Conservation (phyloP, 2,113 vertebrate genomes). For the Sceloporus undulatus region DNA sequence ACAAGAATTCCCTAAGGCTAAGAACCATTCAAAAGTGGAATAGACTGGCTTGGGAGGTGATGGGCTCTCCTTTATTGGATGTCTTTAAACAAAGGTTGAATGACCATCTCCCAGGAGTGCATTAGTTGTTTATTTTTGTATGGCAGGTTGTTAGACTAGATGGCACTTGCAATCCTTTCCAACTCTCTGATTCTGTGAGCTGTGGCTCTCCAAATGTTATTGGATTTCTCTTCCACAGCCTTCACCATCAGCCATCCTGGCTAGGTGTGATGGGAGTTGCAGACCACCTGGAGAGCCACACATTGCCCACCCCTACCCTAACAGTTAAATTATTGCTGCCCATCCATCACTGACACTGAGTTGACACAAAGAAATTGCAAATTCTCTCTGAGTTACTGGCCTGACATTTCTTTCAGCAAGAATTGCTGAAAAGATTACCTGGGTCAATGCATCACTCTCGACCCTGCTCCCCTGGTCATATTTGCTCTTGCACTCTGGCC, state of each 20-base stretch:
- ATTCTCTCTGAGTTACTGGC: not conserved
- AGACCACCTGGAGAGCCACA: not conserved
- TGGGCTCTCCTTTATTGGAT: no score
- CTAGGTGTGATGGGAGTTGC: not conserved
- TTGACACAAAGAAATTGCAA: not conserved
- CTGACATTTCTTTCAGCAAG: not conserved
- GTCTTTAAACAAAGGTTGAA: no score
- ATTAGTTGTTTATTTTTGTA: no score
- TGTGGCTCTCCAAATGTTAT: not conserved
- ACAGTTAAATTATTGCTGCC: not conserved
- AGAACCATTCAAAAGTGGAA: no score
- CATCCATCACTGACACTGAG: not conserved
- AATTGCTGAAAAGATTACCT: no score
- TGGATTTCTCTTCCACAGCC: not conserved
- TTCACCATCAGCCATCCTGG: not conserved
- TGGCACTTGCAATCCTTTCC: no score
- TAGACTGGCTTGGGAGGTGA: no score
- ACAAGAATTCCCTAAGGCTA: no score
- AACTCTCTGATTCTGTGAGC: no score
- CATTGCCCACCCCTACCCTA: not conserved
- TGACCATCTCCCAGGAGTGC: no score
- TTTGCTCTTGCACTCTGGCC: not conserved
- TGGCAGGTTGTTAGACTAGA: no score
- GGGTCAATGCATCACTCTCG: not conserved
- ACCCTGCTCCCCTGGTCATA: constrained; percentile 20